phyloP scores from a whole-genome alignment of 2,888 invertebrate species.

The Nebria salina region DNA sequence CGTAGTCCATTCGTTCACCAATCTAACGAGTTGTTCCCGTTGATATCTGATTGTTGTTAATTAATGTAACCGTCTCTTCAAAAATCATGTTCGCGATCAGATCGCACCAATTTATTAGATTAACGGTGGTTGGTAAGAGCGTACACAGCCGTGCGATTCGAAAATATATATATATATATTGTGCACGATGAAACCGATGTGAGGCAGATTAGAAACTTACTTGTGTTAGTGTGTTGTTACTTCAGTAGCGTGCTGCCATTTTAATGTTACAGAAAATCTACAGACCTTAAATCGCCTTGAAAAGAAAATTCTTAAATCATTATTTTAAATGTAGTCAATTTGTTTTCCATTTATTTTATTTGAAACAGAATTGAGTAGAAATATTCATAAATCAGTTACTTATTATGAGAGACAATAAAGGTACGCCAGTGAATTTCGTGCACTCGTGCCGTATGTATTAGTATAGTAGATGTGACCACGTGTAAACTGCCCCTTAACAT shows the following conservation, averaged over 20 bases:
- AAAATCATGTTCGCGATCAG: constrained; percentile 50
- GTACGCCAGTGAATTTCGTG: constrained; percentile 20
- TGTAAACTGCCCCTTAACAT: constrained; percentile 55
- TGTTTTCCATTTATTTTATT: no score
- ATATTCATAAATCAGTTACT: constrained; percentile 30
- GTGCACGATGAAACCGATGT: not conserved
- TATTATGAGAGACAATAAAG: not conserved
- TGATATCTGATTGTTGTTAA: constrained; percentile 59
- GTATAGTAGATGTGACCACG: constrained; percentile 35
- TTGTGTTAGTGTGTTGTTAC: not conserved
- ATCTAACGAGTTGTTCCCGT: constrained; percentile 30
- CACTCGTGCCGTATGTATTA: not conserved
- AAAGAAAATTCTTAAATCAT: no score
- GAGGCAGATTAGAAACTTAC: constrained; percentile 7
- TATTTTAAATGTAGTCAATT: no score
- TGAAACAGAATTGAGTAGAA: not conserved
- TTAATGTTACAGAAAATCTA: no score
- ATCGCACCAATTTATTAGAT: constrained; percentile 51
- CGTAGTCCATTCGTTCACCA: not conserved
- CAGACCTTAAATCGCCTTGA: no score
- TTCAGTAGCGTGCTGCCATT: no score
- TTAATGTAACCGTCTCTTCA: constrained; percentile 56
- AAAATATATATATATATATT: constrained; percentile 6
- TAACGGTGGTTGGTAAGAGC: constrained; percentile 27
- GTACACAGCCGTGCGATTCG: not conserved